Percentiles rank a stretch among this genome's conserved stretches.
phyloP scores from a whole-genome alignment of 2,888 invertebrate species.

The Chironomus tentans region DNA sequence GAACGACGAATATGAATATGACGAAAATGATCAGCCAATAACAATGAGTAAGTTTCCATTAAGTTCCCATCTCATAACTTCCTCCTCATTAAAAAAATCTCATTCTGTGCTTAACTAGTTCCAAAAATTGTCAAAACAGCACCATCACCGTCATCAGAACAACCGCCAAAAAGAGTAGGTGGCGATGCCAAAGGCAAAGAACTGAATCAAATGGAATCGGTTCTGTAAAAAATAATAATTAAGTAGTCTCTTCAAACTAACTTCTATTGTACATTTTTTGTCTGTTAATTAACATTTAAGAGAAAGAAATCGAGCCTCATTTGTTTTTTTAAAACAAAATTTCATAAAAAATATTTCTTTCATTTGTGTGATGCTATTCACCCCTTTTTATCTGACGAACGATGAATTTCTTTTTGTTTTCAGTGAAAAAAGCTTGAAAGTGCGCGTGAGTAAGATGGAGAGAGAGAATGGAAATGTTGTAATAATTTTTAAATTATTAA shows the following conservation, averaged over 20 bases:
- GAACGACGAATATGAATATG: conserved; percentile 67
- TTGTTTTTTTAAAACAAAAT: not conserved
- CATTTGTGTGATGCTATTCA: too few relatives aligned
- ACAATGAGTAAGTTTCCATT: conserved; percentile 44
- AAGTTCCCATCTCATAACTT: conserved; percentile 30
- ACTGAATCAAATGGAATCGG: conserved; percentile 57
- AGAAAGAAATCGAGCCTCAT: not conserved
- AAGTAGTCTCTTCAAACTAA: not conserved
- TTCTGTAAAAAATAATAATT: conserved; percentile 46
- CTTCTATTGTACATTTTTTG: not conserved
- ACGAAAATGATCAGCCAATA: conserved; percentile 65
- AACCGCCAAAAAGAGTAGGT: conserved; percentile 7
- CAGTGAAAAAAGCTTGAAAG: too few relatives aligned
- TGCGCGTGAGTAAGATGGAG: too few relatives aligned
- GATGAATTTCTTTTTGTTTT: too few relatives aligned
- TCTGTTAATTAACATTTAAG: not conserved
- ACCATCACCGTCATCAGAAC: conserved; percentile 47
- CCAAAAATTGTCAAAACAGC: conserved; percentile 73
- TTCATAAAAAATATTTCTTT: too few relatives aligned
- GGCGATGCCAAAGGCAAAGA: not conserved
- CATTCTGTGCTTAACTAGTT: conserved; percentile 36
- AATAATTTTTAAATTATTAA: too few relatives aligned
- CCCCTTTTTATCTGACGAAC: too few relatives aligned
- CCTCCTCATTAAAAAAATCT: conserved; percentile 31
- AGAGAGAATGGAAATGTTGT: too few relatives aligned